These are phyloP conservation scores for Phthorimaea operculella DNA, from an alignment of 1,140 invertebrate genomes.

Conservation along the genomic window DNA sequence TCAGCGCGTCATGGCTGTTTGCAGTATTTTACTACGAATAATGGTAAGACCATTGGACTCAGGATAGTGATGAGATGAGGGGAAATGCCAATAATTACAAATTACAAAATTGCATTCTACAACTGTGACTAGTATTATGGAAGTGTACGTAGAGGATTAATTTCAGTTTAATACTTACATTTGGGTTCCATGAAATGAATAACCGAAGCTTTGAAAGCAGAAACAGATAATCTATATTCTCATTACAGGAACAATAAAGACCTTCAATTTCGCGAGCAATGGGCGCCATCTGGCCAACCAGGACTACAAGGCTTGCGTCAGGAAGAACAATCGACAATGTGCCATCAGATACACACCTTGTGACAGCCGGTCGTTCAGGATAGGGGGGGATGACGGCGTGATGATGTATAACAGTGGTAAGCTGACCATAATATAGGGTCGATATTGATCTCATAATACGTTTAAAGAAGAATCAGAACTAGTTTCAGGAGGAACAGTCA, in stretches of 20 bases:
- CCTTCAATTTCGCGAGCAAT: conserved; percentile 83
- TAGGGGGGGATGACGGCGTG: conserved; percentile 41
- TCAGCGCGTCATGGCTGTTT: conserved; percentile 79
- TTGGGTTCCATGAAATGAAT: too few relatives aligned
- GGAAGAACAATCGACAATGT: conserved; percentile 77
- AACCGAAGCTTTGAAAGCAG: too few relatives aligned
- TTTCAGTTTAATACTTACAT: too few relatives aligned
- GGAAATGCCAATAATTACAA: conserved; percentile 70
- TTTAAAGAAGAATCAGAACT: too few relatives aligned
- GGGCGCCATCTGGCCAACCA: conserved; percentile 82
- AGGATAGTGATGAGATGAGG: conserved; percentile 64
- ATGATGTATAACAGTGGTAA: conserved; percentile 29
- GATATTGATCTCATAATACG: too few relatives aligned
- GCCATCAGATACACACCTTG: conserved; percentile 82
- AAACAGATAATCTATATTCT: too few relatives aligned
- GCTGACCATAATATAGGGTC: too few relatives aligned
- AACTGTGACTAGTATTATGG: too few relatives aligned
- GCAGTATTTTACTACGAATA: conserved; percentile 73
- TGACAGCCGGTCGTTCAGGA: conserved; percentile 79
- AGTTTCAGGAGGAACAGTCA: too few relatives aligned
- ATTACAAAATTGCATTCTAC: too few relatives aligned
- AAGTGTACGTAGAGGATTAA: too few relatives aligned
- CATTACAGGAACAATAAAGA: conserved; percentile 71
- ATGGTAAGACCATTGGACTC: conserved; percentile 52
- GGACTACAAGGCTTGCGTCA: conserved; percentile 81